Base-by-base conservation (phyloP, 2,113 vertebrate genomes). In the Rhineura floridana region DNA sequence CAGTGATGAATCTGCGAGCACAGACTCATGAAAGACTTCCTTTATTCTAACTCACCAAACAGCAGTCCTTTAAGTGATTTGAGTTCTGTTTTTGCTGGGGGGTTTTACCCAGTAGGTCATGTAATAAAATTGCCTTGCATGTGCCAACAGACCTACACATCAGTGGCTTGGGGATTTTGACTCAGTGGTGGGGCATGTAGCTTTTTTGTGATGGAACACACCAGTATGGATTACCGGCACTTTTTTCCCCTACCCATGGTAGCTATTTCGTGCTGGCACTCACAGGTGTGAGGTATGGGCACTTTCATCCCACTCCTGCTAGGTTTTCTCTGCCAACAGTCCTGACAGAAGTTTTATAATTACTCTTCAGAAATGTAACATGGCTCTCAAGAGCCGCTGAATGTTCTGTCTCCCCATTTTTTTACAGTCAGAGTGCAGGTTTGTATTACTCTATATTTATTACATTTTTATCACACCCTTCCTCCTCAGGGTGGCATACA, bases 21-120 rank as follows among this genome's bases (percentile, higher is more conserved):
- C 77, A 90, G 42, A 94, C 92, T 97, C 94, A 96, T 95, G 95
- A 95, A 96, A 96, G 95, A 96, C 94, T 97, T 96, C 95, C 96
- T 96, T 97, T 95, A 96, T 97, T 97, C 96, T 95, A 96, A 96
- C 87, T 95, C 95, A 96, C 94, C 95, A 95, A 97, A 95, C 96
- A 96, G 95, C 95, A 94, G 88, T 94, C 96, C 94, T 95, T 92
- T 94, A 95, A 97, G 94, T 95, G 92, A 93, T 93, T 93, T 96
- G 91, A 95, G 92, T 96, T 94, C 92, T 91, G 93, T 91, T 96
- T 87, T 95, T 94, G 95, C 93, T 96, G 94, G 92, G 95, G 94
- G 92, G 95, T 96, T 96, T 96, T 96, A 96, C 91, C 93, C 86
- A 94, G 92, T 95, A 95, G 94, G 92, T 95, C 96, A 96, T 93